Base-by-base conservation (phyloP, 2,888 invertebrate genomes). In the Bellardia pandia region DNA sequence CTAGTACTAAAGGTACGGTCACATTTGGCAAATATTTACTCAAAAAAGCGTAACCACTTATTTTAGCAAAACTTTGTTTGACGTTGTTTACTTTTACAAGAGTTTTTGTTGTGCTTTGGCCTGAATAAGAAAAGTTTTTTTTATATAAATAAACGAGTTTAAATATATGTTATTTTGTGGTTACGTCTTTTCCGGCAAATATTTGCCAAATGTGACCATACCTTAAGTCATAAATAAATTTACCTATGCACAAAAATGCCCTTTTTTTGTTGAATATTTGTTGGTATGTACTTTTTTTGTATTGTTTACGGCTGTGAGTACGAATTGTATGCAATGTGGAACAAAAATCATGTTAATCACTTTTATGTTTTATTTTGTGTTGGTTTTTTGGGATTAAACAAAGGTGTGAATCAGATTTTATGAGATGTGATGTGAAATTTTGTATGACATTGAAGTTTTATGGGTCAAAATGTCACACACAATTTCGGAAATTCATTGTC, bases 321-420 rank as follows among this genome's bases (percentile, higher is more conserved):
- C 14, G 14, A 23, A 0, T 7, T 8, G 23, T 14, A 40, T 58
- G 42, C 58, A 42, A 45, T 33, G 42, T 64, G 60, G 58, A 56
- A 56, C 23, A 72, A 72, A 42, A 42, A 11, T 40, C 23, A 23
- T 8, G 42, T 72, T 58, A 42, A 58, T 58, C 30, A 72, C 40
- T 64, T 64, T 48, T 48, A 51, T 6, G 37, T 62, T 64, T 2
- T 60, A 62, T 68, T n/a, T 14, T 62, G 9, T 62, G 16, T 23
- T 30, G 6, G 2, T 42, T 45, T n/a, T n/a, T 53, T 72, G 13
- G 8, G 1, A 40, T 72, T 56, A 56, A 69, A 56, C 56, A 72
- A 72, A 71, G 45, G 9, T 79, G 69, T 71, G 60, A 79, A 79
- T 60, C n/a, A 30, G 16, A 11, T 23, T 64, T 69, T 58, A 33